Base-by-base conservation (phyloP, 2,113 vertebrate species). In the Smithornis capensis region DNA sequence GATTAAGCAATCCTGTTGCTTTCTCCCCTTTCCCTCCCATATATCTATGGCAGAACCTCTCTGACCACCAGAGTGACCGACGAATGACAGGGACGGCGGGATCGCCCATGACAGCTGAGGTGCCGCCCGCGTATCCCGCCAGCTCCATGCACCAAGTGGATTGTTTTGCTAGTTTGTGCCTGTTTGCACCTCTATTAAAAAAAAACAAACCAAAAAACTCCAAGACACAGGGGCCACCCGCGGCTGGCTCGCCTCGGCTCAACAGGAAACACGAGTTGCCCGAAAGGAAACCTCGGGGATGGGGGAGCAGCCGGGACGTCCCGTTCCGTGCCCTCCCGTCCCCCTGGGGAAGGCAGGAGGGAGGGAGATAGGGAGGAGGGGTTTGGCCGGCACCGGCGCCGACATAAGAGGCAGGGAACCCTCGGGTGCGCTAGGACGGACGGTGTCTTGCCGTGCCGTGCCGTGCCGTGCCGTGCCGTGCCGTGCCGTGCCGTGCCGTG, bases 341-440 rank as follows among this genome's bases (percentile, higher is more conserved):
- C 82, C 25, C 6, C 1, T 35, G 68, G 18, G 44, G 28, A 22
- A 16, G 53, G 53, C 8, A 29, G 78, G 19, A 10, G 40, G 76
- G 31, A 56, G 50, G 63, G 4, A 57, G 60, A 65, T 13, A 7
- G 15, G 52, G 65, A 79, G 96, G 97, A 87, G 97, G 97, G 84
- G 80, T 84, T 92, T 96, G 94, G 60, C 80, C 2, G 37, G 38
- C n/a, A 28, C 75, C 57, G 64, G 73, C 52, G 50, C 22, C 33
- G 31, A 55, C 38, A 96, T 98, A 97, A 97, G 97, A 97, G 59
- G 82, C 60, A 42, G 95, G 47, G 92, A 75, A 49, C 9, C 62
- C 24, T 45, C 4, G 15, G 56, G 40, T 8, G 14, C 14, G 49
- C 57, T 22, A 25, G 49, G 49, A 22, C 49, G 29, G 85, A 56